phyloP scores from a whole-genome alignment of 92 coral and sea anemone species.

The Parazoanthus swiftii region DNA sequence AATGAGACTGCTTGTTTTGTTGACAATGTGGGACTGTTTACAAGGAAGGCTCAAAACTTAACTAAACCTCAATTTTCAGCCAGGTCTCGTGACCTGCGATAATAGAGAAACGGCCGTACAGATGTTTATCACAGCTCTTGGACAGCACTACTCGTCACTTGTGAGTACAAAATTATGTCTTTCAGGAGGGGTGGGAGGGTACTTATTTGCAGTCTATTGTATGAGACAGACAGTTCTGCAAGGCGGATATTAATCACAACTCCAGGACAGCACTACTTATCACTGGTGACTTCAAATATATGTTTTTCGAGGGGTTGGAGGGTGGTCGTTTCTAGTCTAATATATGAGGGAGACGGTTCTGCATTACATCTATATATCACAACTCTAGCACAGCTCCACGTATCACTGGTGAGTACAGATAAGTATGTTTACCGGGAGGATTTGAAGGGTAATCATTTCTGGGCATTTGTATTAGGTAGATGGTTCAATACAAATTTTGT shows the following conservation, averaged over 20 bases:
- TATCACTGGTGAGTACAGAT: conserved; percentile 67
- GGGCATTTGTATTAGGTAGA: conserved; percentile 7
- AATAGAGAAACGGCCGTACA: conserved; percentile 88
- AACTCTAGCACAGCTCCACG: conserved; percentile 62
- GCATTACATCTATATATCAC: conserved; percentile 61
- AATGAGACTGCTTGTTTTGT: not conserved
- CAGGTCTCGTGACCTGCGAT: conserved; percentile 74
- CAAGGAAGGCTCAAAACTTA: not conserved
- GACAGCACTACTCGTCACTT: conserved; percentile 63
- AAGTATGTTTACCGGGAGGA: not conserved
- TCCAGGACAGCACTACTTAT: conserved; percentile 58
- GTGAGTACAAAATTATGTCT: conserved; percentile 47
- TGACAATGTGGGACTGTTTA: not conserved
- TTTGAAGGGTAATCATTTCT: not conserved
- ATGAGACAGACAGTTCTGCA: conserved; percentile 23
- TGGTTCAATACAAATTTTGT: not conserved
- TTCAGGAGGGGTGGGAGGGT: not conserved
- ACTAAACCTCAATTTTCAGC: conserved; percentile 37
- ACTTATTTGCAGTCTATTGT: not conserved
- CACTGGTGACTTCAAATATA: conserved; percentile 65
- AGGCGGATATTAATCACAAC: conserved; percentile 66
- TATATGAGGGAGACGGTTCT: conserved; percentile 26
- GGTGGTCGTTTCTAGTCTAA: not conserved
- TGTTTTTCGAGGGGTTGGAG: not conserved
- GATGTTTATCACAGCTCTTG: conserved; percentile 71